Base-by-base conservation (phyloP, 2,888 invertebrate genomes). In the Drosophila siamana region DNA sequence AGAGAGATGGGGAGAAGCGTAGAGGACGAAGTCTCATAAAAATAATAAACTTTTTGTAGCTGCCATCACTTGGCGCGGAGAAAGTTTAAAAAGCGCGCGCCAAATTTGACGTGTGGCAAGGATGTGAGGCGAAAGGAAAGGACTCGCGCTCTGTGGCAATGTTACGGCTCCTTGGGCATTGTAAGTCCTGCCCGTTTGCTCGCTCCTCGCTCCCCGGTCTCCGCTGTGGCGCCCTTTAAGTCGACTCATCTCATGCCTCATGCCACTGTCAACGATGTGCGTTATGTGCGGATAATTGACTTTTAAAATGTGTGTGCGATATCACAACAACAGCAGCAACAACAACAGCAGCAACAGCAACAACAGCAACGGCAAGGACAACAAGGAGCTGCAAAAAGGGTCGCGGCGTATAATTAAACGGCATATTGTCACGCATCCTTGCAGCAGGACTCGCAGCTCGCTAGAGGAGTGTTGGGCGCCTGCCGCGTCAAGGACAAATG, bases 231-330 rank as follows among this genome's bases (percentile, higher is more conserved):
- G 7, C 8, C 36, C 30, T 30, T 30, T 30, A 30, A 33, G 33
- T 11, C 44, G 36, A 15, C 16, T 22, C 7, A 40, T 9, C 55
- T 43, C 28, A 36, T 40, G 2, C 9, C 55, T 43, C 28, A 36
- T 40, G 2, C 9, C 50, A 22, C 68, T 66, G 74, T 70, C 82
- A 83, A 83, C 80, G 83, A 83, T 86, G 87, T 84, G 84, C 88
- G 76, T 82, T 84, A 86, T 86, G 78, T 86, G 87, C 84, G 89
- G 87, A 88, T 84, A 84, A 88, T 84, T 88, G 84, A 88, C 89
- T 84, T 84, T 84, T 84, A 84, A 84, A 84, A 88, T 83, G 83
- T 83, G 83, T 83, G 83, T 77, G 88, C 80, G 88, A 83, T 88
- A 83, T 88, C 74, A 55, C 83, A 83, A 70, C 78, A 86, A 66